A percentile compares a stretch with the other conserved stretches of the same genome.
Evolutionary conservation across 1,140 invertebrate genomes (phyloP).

Genomic region (Lucilia sericata): DNA sequence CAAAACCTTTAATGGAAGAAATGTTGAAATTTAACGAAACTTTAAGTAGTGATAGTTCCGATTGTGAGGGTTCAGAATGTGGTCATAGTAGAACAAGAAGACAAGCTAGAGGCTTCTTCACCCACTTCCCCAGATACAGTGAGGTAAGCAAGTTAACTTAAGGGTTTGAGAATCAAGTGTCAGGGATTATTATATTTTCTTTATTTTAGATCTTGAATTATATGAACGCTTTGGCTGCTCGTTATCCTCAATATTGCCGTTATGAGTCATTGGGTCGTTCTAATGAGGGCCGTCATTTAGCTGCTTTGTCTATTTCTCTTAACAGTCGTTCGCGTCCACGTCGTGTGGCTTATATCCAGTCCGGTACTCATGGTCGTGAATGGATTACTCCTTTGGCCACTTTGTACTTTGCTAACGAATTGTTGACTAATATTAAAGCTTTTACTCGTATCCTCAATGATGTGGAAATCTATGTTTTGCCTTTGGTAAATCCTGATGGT

Average conservation of each 20-base stretch:
- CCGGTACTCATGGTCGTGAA: slow-evolving; percentile 70
- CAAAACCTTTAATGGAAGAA: slow-evolving; percentile 47
- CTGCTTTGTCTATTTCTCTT: slow-evolving; percentile 65
- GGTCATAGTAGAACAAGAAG: slow-evolving; percentile 52
- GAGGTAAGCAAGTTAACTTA: slow-evolving; percentile 48
- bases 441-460: slow-evolving; percentile 59
- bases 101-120: slow-evolving; percentile 63
- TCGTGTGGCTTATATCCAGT: slow-evolving; percentile 64
- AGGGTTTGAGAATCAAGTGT: not conserved
- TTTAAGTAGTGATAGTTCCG: not conserved
- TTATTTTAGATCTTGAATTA: slow-evolving; percentile 56
- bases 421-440: slow-evolving; percentile 71
- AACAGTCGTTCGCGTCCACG: slow-evolving; percentile 54
- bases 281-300: slow-evolving; percentile 66
- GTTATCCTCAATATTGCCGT: slow-evolving; percentile 62
- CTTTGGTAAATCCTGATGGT: slow-evolving; percentile 77
- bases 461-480: slow-evolving; percentile 77
- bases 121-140: slow-evolving; percentile 59
- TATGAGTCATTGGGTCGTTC: slow-evolving; percentile 65
- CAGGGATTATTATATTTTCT: not conserved
- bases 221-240: slow-evolving; percentile 59
- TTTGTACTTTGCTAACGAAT: slow-evolving; percentile 71
- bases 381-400: slow-evolving; percentile 77
- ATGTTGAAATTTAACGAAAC: slow-evolving; percentile 47
- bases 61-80: slow-evolving; percentile 36